These are phyloP conservation scores for human (Homo sapiens) DNA, from an alignment of 2,113 vertebrate genomes.

Conservation along the genomic window GRCh38 chr1:85634001-85634500, in stretches of 20 bases:
- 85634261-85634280: neutral
- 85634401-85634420: constrained; percentile 12
- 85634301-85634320: neutral
- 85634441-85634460: constrained; percentile 5
- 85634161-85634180: neutral
- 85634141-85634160: neutral
- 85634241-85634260: neutral
- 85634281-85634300: neutral
- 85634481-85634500: constrained; percentile 18
- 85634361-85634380: neutral
- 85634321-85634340: neutral
- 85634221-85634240: neutral
- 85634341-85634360: constrained; percentile 16
- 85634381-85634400: neutral
- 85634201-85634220: neutral
- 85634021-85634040: neutral
- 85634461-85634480: neutral
- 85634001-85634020: neutral
- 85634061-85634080: neutral
- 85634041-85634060: neutral
- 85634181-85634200: neutral
- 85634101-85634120: neutral
- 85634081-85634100: neutral
- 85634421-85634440: neutral
- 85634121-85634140: neutral